These are phyloP conservation scores for Drosophila tani DNA, from an alignment of 1,140 invertebrate species.

Conservation along the genomic window DNA sequence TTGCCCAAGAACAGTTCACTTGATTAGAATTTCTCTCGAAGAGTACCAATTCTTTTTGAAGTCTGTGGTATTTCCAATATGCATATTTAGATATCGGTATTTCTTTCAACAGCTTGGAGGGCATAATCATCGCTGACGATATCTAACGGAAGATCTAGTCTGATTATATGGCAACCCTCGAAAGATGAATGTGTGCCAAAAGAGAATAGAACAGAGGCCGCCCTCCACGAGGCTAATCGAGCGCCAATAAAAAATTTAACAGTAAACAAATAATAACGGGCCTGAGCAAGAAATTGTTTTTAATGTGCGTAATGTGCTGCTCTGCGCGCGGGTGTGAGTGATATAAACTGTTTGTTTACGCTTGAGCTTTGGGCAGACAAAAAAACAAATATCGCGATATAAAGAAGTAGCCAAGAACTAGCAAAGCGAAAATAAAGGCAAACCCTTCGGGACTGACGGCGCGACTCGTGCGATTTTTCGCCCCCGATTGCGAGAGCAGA, in stretches of 20 bases:
- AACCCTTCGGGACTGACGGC: conserved; percentile 27
- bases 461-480: conserved; percentile 54
- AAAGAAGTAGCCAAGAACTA: conserved; percentile 45
- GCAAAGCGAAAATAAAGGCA: conserved; percentile 42
- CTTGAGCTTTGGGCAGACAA: conserved; percentile 39
- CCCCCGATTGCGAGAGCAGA: conserved; percentile 52
- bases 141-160: conserved; percentile 1
- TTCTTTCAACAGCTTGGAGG: neutral
- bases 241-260: conserved; percentile 13
- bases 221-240: conserved; percentile 17
- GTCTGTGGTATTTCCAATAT: too few species aligned
- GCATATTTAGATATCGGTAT: neutral
- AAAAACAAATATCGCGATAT: conserved; percentile 43
- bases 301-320: conserved; percentile 25
- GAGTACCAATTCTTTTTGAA: too few species aligned
- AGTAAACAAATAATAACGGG: conserved; percentile 33
- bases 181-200: conserved; percentile 29
- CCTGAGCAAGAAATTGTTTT: conserved; percentile 18
- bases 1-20: too few species aligned
- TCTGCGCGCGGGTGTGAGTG: conserved; percentile 22
- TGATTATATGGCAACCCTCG: conserved; percentile 17
- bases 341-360: conserved; percentile 43
- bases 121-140: neutral
- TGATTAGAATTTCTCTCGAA: too few species aligned
- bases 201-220: conserved; percentile 5